Conservation (phyloP, 2,797 vertebrate genomes). For the Pantherophis vulpinus region DNA sequence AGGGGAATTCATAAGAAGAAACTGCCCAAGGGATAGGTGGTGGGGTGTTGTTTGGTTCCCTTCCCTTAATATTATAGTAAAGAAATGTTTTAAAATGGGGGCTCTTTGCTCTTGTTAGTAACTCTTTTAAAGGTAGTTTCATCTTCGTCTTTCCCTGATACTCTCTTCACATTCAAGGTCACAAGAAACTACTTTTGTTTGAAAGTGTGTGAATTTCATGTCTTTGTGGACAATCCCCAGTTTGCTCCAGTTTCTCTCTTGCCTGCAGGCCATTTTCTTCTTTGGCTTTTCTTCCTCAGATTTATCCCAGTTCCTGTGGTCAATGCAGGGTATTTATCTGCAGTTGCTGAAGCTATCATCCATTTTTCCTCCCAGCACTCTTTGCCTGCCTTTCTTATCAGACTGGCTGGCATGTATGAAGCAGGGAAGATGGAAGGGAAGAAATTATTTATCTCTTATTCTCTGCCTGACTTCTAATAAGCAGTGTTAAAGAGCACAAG, state of each 20-base stretch:
- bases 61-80: constrained; percentile 3
- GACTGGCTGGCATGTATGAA: background rate
- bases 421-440: constrained; percentile 1
- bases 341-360: background rate
- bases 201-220: background rate
- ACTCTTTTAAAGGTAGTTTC: background rate
- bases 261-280: background rate
- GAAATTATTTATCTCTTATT: constrained; percentile 30
- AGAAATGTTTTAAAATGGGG: background rate
- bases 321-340: background rate
- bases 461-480: constrained; percentile 34
- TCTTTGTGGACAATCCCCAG: background rate
- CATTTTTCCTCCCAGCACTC: background rate
- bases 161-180: constrained; percentile 7
- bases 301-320: background rate
- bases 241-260: constrained; percentile 3
- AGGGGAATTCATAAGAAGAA: rapidly evolving
- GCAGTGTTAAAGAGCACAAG: constrained; percentile 25
- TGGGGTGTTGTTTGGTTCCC: background rate
- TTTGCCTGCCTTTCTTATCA: constrained; percentile 9
- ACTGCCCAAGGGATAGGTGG: background rate
- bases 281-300: background rate
- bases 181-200: constrained; percentile 8
- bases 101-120: background rate
- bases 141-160: background rate